These are phyloP conservation scores for Platysternon megacephalum DNA, from an alignment of 2,113 vertebrate species.

Conservation along the genomic window DNA sequence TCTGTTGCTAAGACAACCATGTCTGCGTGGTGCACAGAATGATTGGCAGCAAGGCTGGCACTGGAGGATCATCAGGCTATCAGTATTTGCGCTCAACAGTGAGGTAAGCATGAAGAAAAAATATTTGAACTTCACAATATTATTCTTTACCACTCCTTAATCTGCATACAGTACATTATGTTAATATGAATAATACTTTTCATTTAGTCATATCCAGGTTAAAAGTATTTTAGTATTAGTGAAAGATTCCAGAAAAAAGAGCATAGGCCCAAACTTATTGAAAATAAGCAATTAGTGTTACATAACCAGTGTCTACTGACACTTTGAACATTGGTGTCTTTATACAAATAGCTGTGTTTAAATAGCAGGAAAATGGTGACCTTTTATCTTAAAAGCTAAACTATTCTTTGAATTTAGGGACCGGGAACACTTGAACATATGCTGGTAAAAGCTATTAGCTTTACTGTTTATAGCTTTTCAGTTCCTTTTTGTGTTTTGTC, in stretches of 20 bases:
- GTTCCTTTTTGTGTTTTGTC: not conserved
- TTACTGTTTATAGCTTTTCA: not conserved
- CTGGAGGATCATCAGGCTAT: constrained; percentile 95
- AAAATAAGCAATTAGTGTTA: not conserved
- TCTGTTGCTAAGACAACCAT: constrained; percentile 87
- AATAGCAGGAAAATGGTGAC: not conserved
- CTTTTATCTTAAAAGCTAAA: not conserved
- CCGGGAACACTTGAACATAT: not conserved
- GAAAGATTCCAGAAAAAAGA: not conserved
- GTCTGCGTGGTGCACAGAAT: constrained; percentile 97
- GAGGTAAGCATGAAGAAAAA: constrained; percentile 77
- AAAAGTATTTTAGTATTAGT: not conserved
- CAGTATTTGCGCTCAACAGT: constrained; percentile 95
- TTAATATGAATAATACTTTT: not conserved
- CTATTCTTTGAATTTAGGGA: not conserved
- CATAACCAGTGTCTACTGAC: not conserved
- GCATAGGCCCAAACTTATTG: not conserved
- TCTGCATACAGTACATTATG: not conserved
- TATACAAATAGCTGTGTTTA: not conserved
- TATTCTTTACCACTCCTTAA: not conserved
- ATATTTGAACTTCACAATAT: not conserved
- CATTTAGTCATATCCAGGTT: not conserved
- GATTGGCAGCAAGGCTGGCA: constrained; percentile 95
- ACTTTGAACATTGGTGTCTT: not conserved
- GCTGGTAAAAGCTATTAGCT: not conserved